Percentiles rank a stretch among this genome's conserved stretches.
Conservation (phyloP, 2,113 vertebrate genomes). For the Ptyas mucosa region DNA sequence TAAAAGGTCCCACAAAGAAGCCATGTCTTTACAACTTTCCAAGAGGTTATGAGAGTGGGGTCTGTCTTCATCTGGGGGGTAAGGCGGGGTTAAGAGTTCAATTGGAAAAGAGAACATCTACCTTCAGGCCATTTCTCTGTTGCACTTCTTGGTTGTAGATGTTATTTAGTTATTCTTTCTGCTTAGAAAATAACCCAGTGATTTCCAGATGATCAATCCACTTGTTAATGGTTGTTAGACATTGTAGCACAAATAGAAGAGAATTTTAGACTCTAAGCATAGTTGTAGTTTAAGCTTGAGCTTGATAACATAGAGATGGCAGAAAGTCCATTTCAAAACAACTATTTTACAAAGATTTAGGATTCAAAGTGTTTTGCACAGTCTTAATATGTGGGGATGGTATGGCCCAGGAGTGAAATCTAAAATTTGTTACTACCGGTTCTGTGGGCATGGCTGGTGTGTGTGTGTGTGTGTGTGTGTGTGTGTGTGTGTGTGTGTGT, state of each 20-base stretch:
- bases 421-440: too few relatives aligned
- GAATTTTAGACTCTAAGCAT: neutral
- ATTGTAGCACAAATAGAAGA: neutral
- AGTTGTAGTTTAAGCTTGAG: neutral
- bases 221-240: neutral
- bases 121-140: neutral
- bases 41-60: neutral
- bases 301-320: conserved; percentile 8
- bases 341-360: neutral
- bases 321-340: neutral
- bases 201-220: neutral
- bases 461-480: too few relatives aligned
- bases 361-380: neutral
- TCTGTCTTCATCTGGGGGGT: neutral
- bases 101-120: neutral
- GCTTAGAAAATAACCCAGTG: neutral
- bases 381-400: neutral
- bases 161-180: neutral
- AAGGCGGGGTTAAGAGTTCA: neutral
- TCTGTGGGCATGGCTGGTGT: too few relatives aligned
- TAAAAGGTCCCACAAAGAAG: neutral
- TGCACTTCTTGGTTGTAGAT: neutral
- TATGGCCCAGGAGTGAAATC: too few relatives aligned
- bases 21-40: neutral
- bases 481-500: too few relatives aligned